phyloP scores from a whole-genome alignment of 2,113 vertebrate genomes.

The Albula glossodonta region DNA sequence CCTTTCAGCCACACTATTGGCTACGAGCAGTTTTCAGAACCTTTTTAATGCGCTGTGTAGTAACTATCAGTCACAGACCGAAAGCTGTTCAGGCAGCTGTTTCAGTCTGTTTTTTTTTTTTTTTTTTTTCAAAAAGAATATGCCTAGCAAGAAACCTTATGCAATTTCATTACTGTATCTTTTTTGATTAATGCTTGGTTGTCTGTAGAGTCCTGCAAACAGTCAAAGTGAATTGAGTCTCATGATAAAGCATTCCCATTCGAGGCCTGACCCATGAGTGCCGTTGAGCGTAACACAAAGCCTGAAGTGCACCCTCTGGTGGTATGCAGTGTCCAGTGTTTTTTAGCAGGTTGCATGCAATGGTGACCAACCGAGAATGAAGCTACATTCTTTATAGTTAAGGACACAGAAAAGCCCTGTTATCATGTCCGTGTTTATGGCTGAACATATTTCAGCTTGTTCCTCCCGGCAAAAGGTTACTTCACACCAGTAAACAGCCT shows the following conservation, averaged over 20 bases:
- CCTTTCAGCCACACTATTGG: background rate
- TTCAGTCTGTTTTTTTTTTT: background rate
- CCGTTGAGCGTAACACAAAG: background rate
- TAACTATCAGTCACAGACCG: background rate
- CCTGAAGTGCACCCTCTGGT: background rate
- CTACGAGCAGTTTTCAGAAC: background rate
- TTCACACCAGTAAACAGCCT: slow-evolving; percentile 9
- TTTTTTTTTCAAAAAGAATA: background rate
- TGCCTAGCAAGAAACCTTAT: background rate
- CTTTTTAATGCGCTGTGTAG: background rate
- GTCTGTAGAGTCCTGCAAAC: background rate
- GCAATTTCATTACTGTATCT: background rate
- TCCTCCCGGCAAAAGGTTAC: background rate
- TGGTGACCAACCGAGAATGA: slow-evolving; percentile 5
- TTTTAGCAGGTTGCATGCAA: background rate
- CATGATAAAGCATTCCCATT: background rate
- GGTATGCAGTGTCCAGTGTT: background rate
- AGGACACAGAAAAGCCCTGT: background rate
- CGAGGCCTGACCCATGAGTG: background rate
- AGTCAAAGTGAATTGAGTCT: background rate
- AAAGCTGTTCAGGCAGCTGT: background rate
- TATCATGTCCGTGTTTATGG: background rate
- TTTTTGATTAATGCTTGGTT: background rate
- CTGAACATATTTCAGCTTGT: background rate
- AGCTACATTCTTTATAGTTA: background rate